Evolutionary conservation across 1,140 invertebrate genomes (phyloP).

Genomic region (Scaptomyza montana): DNA sequence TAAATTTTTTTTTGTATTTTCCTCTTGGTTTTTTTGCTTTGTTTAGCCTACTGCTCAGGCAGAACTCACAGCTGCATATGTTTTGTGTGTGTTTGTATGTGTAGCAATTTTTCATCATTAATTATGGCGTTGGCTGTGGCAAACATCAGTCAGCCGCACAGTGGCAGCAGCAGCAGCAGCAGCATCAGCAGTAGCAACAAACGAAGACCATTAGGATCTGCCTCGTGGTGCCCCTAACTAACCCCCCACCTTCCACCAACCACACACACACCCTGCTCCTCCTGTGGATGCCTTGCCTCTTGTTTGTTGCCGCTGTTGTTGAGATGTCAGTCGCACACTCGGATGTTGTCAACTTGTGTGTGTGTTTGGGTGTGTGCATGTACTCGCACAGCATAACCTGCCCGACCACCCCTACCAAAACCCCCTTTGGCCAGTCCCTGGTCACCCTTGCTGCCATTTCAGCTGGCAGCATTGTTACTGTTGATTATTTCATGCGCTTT

Average conservation of each 20-base stretch:
- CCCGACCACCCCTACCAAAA: background rate
- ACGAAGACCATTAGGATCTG: constrained; percentile 73
- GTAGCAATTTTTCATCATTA: constrained; percentile 81
- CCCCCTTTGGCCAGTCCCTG: background rate
- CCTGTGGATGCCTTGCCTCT: background rate
- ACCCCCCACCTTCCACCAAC: background rate
- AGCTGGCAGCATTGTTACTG: constrained; percentile 64
- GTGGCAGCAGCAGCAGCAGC: constrained; percentile 11
- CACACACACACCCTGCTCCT: background rate
- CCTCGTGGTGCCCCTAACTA: constrained; percentile 3
- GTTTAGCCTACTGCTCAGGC: constrained; percentile 7
- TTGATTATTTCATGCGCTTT: constrained; percentile 81
- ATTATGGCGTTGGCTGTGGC: constrained; percentile 78
- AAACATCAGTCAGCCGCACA: constrained; percentile 76
- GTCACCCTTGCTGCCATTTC: constrained; percentile 20
- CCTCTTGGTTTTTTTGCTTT: background rate
- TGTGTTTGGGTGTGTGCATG: constrained; percentile 41
- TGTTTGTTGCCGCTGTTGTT: constrained; percentile 46
- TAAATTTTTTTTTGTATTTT: constrained; percentile 20
- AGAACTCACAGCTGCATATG: constrained; percentile 58
- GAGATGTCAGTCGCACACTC: constrained; percentile 77
- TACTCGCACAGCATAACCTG: constrained; percentile 2
- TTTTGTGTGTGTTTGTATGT: constrained; percentile 57
- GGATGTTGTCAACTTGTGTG: constrained; percentile 73
- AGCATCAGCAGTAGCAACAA: constrained; percentile 26